A percentile compares a stretch with the other conserved stretches of the same genome.
These are phyloP conservation scores for Ochlodes sylvanus DNA, from an alignment of 2,888 invertebrate genomes.

Conservation along the genomic window DNA sequence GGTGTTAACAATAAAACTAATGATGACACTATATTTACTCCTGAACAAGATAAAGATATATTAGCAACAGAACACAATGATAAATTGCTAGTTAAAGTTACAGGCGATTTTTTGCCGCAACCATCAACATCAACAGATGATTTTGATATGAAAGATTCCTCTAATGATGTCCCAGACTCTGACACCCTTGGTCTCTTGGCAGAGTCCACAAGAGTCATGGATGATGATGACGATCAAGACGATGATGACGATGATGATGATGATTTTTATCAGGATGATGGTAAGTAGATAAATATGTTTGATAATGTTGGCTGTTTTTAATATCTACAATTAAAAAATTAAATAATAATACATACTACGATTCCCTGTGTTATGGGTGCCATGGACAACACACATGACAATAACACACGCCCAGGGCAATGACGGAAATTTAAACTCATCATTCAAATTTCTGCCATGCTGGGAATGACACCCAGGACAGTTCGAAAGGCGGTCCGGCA, in stretches of 20 bases:
- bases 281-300: constrained; percentile 44
- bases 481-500: no score
- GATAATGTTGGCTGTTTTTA: no score
- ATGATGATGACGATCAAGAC: constrained; percentile 68
- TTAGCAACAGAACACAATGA: background rate
- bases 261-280: constrained; percentile 60
- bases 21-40: background rate
- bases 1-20: background rate
- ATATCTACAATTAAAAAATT: no score
- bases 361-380: no score
- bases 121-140: constrained; percentile 44
- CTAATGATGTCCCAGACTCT: constrained; percentile 41
- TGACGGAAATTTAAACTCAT: no score
- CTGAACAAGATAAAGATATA: background rate
- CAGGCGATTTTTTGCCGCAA: constrained; percentile 32
- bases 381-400: no score
- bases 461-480: no score
- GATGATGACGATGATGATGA: constrained; percentile 62
- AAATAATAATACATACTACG: no score
- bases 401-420: no score
- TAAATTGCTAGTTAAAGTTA: background rate
- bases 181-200: constrained; percentile 75
- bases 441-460: no score
- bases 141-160: constrained; percentile 37
- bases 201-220: constrained; percentile 65